Evolutionary conservation across 2,113 vertebrate species (phyloP), one percentile per base, ranked within the genome.

Genomic region (Ascaphus truei): DNA sequence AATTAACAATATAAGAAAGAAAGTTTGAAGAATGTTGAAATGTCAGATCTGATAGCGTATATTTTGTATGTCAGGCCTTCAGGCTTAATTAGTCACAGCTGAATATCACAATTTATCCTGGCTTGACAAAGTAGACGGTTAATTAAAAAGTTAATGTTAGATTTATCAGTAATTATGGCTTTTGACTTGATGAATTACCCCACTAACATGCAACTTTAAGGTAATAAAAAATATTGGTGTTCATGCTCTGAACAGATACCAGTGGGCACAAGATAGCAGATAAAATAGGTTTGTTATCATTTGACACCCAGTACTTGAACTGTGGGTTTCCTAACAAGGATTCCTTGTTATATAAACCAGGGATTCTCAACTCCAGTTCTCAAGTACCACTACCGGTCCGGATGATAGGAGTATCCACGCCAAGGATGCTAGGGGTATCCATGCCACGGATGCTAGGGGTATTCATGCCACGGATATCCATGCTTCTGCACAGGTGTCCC

Each of bases 41-140:
- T 58, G 37, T 55, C 65, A 71, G 47, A 72, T 68, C 57, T 68
- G 36, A 71, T 75, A 37, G 13, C 16, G 9, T 13, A 0, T 1
- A 37, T 65, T 30, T 6, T 47, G 68, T 26, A 56, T 1, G 26
- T 67, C 67, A 74, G 57, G 16, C 18, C 78, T 71, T 75, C 67
- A 48, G 68, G 53, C 41, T 45, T 79, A 74, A 78, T 67, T 62
- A 72, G 45, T 36, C 66, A 43, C 8, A 22, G 79, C 43, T 37
- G 29, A 56, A 78, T 68, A 59, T 15, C 72, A 48, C 22, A 47
- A 77, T 82, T 76, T 62, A 67, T 75, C 36, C 60, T 41, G 34
- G 34, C 66, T 59, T 77, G 29, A 50, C 66, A 77, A 73, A 73
- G 55, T 45, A 51, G 55, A 61, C 30, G 74, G 58, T 63, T 37